These are phyloP conservation scores for Teleiodes luculella DNA, from an alignment of 2,888 invertebrate genomes.

Conservation along the genomic window DNA sequence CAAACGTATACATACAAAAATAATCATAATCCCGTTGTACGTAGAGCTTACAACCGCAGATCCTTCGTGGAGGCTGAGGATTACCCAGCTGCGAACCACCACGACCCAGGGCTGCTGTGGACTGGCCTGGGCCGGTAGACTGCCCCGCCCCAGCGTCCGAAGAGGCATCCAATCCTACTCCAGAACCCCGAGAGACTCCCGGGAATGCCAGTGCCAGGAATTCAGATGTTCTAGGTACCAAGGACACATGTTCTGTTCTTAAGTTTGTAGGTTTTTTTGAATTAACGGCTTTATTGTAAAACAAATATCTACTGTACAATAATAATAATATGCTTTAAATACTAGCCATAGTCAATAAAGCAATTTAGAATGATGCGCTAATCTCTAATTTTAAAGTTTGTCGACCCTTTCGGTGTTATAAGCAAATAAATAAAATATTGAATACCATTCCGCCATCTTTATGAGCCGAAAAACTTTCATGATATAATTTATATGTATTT, in stretches of 20 bases:
- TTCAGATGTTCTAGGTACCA: neutral
- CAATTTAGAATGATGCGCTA: no score
- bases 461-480: no score
- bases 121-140: constrained; percentile 79
- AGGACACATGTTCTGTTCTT: neutral
- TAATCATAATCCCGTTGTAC: constrained; percentile 59
- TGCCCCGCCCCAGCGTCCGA: constrained; percentile 16
- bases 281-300: no score
- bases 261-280: neutral
- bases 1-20: no score
- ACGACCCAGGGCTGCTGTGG: constrained; percentile 83
- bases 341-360: no score
- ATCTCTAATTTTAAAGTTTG: no score
- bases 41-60: constrained; percentile 79
- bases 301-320: no score
- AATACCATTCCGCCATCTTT: no score
- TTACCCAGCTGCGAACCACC: constrained; percentile 80
- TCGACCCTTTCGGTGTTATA: no score
- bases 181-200: neutral
- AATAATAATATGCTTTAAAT: no score
- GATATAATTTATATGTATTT: no score
- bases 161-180: constrained; percentile 13
- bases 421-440: no score
- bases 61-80: constrained; percentile 79
- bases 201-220: neutral